Evolutionary conservation across 2,888 invertebrate genomes (phyloP).

Genomic region (Cryptus armator): DNA sequence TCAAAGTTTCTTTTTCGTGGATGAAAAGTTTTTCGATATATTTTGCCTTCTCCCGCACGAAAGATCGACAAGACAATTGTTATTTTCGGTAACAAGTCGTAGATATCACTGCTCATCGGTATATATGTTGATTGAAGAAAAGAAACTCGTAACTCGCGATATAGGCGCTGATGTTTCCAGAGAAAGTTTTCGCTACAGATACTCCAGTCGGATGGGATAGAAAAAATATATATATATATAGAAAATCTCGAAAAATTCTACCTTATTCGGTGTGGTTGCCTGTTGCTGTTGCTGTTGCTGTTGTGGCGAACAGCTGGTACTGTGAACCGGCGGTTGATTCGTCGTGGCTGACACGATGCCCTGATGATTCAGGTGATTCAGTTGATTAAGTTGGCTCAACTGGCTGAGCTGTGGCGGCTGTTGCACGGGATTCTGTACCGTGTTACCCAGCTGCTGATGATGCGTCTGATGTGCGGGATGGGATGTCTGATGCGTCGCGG

Average conservation of each 20-base stretch:
- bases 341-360: conserved; percentile 80
- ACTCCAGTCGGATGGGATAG: neutral
- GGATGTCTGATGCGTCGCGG: conserved; percentile 83
- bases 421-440: conserved; percentile 73
- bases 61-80: conserved; percentile 8
- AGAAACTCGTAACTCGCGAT: neutral
- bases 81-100: conserved; percentile 16
- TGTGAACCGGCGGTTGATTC: conserved; percentile 81
- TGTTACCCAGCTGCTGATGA: conserved; percentile 75
- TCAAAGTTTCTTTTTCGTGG: conserved; percentile 29
- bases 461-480: conserved; percentile 81
- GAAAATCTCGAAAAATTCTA: conserved; percentile 66
- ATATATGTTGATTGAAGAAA: conserved; percentile 22
- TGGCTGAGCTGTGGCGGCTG: conserved; percentile 79
- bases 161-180: neutral
- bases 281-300: conserved; percentile 75
- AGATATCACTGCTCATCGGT: neutral
- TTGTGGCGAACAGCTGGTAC: conserved; percentile 84
- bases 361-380: conserved; percentile 84
- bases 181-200: neutral
- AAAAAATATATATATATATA: neutral
- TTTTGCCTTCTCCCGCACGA: conserved; percentile 47
- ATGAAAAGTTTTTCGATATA: conserved; percentile 49
- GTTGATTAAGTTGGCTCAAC: conserved; percentile 81
- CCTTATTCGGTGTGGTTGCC: conserved; percentile 84